phyloP scores from a whole-genome alignment of 2,888 invertebrate species.

The Blastobasis lacticolella region DNA sequence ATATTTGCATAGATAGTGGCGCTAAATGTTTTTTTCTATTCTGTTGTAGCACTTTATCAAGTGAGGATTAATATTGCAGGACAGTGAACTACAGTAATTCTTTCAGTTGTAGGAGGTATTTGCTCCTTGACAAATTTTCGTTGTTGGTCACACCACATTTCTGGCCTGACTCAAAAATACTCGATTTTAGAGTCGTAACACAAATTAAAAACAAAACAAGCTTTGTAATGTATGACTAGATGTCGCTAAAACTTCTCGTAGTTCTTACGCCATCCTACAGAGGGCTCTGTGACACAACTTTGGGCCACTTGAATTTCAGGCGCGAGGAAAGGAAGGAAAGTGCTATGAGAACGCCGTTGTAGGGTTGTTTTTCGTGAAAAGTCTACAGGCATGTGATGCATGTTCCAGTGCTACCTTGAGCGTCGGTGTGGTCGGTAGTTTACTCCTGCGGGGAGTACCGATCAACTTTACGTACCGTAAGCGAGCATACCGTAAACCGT shows the following conservation, averaged over 20 bases:
- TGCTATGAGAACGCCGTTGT: conserved; percentile 48
- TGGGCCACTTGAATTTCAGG: conserved; percentile 17
- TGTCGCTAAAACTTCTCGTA: conserved; percentile 13
- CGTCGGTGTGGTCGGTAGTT: conserved; percentile 34
- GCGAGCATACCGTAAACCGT: too few species aligned
- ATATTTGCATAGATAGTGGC: too few species aligned
- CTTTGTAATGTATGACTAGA: conserved; percentile 12
- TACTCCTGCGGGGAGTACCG: conserved; percentile 16
- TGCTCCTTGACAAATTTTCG: too few species aligned
- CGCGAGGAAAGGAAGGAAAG: conserved; percentile 53
- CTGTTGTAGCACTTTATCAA: too few species aligned
- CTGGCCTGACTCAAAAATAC: too few species aligned
- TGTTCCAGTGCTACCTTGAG: conserved; percentile 53
- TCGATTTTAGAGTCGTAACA: too few species aligned
- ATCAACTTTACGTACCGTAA: conserved; percentile 41
- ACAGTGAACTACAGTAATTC: too few species aligned
- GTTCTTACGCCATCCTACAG: conserved; percentile 22
- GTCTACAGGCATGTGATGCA: conserved; percentile 19
- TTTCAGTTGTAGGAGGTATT: too few species aligned
- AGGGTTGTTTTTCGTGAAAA: conserved; percentile 26
- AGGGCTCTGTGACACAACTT: conserved; percentile 27
- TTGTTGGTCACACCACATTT: too few species aligned
- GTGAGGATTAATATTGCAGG: too few species aligned
- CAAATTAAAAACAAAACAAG: too few species aligned
- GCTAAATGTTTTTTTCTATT: too few species aligned